Conservation (phyloP, 2,888 invertebrate species). For the Argyra leucocephala region DNA sequence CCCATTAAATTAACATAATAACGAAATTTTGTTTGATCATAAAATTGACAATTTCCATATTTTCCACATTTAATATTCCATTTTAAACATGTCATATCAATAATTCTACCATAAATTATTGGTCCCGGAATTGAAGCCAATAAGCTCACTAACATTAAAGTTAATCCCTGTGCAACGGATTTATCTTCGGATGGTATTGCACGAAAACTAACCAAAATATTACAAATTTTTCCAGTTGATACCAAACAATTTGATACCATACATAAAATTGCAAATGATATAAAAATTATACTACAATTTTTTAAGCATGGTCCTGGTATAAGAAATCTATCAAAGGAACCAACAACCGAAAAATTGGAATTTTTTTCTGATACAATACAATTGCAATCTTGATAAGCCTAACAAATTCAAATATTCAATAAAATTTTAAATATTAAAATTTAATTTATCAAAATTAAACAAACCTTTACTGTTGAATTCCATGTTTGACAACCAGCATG, state of each 20-base stretch:
- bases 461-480: slow-evolving; percentile 30
- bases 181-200: slow-evolving; percentile 54
- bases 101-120: slow-evolving; percentile 55
- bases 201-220: slow-evolving; percentile 56
- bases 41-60: slow-evolving; percentile 57
- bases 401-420: slow-evolving; percentile 17
- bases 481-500: slow-evolving; percentile 57
- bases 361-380: slow-evolving; percentile 21
- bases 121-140: slow-evolving; percentile 61
- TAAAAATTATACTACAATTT: slow-evolving; percentile 45
- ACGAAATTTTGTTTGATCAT: slow-evolving; percentile 52
- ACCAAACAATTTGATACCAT: slow-evolving; percentile 51
- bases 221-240: slow-evolving; percentile 57
- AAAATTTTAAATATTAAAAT: too few species aligned
- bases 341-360: too few species aligned
- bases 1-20: slow-evolving; percentile 49
- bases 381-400: slow-evolving; percentile 35
- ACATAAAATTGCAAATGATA: slow-evolving; percentile 45
- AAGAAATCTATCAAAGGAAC: slow-evolving; percentile 24
- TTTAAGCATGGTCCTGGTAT: slow-evolving; percentile 45
- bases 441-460: too few species aligned
- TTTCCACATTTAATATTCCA: slow-evolving; percentile 57
- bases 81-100: slow-evolving; percentile 55
- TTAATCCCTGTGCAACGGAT: slow-evolving; percentile 55
- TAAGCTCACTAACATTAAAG: slow-evolving; percentile 52